A percentile compares a stretch with the other conserved stretches of the same genome.
phyloP scores from a whole-genome alignment of 2,888 invertebrate species.

The Lasioglossum zephyrum region DNA sequence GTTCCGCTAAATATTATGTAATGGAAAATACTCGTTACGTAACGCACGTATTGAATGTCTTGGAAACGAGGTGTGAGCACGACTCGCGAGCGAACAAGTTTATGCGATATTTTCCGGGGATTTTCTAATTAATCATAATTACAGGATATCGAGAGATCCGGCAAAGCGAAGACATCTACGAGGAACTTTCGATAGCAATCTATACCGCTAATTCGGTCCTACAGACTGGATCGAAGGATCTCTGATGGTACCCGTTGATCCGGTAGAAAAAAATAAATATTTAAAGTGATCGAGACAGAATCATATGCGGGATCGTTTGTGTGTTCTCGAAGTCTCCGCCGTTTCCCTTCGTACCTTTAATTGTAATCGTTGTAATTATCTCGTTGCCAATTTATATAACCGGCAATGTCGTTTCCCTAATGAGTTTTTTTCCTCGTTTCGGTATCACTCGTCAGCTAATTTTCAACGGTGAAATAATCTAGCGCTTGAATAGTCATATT shows the following conservation, averaged over 20 bases:
- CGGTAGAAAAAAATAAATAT: neutral
- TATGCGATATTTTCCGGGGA: neutral
- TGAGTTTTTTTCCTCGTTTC: neutral
- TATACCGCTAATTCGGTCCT: neutral
- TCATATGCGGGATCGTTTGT: neutral
- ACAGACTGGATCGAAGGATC: neutral
- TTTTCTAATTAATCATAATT: neutral
- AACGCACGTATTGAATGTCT: constrained; percentile 19
- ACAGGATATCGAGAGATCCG: neutral
- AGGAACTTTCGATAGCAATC: neutral
- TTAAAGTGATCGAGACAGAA: neutral
- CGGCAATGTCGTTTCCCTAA: neutral
- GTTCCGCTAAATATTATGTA: constrained; percentile 9
- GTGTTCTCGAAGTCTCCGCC: neutral
- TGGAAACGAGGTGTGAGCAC: constrained; percentile 12
- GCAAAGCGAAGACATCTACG: neutral
- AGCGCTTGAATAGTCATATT: neutral
- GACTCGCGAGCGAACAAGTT: neutral
- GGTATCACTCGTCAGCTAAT: neutral
- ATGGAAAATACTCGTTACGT: constrained; percentile 1
- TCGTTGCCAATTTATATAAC: constrained; percentile 22
- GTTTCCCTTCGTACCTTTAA: neutral
- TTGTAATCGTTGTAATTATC: neutral
- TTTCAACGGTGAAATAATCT: neutral
- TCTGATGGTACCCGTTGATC: neutral